Evolutionary conservation across 2,797 vertebrate genomes (phyloP).

Genomic region (Cossypha niveicapilla): DNA sequence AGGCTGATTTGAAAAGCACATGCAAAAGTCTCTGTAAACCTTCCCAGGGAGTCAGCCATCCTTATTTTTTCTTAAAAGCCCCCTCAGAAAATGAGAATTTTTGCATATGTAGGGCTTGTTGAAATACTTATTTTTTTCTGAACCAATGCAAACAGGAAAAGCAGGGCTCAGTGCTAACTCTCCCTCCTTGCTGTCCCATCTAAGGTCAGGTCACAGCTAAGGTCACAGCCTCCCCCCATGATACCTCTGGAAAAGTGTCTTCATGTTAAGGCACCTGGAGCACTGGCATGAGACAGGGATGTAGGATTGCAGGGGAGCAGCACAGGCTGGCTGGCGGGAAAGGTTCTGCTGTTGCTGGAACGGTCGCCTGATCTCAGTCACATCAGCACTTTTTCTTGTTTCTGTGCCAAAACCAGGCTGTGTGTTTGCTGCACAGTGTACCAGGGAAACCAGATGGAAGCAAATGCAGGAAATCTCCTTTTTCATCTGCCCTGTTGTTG

Average conservation of each 20-base stretch:
- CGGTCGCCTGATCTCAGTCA: not conserved
- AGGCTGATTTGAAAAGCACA: constrained; percentile 15
- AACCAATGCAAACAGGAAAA: not conserved
- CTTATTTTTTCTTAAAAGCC: not conserved
- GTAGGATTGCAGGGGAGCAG: not conserved
- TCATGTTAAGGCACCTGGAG: not conserved
- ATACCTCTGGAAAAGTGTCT: not conserved
- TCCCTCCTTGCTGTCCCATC: not conserved
- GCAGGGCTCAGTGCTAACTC: not conserved
- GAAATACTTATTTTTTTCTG: not conserved
- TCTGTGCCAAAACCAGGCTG: constrained; percentile 63
- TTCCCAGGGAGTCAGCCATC: not conserved
- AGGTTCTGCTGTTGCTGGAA: not conserved
- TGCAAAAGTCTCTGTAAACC: not conserved
- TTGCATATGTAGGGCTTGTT: not conserved
- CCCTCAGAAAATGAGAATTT: not conserved
- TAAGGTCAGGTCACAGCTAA: not conserved
- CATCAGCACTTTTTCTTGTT: constrained; percentile 52
- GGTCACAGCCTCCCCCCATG: accelerated
- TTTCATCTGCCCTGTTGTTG: not conserved
- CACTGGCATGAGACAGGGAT: not conserved
- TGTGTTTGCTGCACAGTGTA: not conserved
- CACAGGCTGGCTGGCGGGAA: not conserved
- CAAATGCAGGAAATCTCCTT: not conserved
- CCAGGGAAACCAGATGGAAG: not conserved